Evolutionary conservation across 92 coral and sea anemone species (phyloP), one percentile per base, ranked within the genome.

Genomic region (Galaxea fascicularis): DNA sequence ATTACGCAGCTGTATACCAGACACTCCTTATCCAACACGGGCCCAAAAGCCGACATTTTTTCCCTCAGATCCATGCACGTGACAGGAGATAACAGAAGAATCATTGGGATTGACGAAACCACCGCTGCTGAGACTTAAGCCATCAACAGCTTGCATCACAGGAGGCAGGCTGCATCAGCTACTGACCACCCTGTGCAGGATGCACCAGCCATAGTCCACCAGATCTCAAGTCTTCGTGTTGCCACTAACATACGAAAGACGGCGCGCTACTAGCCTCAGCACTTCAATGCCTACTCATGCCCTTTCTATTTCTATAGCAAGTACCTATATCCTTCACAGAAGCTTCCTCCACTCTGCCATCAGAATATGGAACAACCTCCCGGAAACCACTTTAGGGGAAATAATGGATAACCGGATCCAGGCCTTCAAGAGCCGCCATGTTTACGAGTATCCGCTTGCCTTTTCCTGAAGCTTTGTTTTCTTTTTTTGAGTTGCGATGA

Each of bases 271-370:
- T 8, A 24, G 69, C 8, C 25, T 31, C 4, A 20, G 69, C 69
- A 24, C 15, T 64, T 64, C 35, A 64, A 28, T 21, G 69, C 69
- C 69, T 24, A 13, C 30, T 64, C 69, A 21, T 64, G 69, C 69
- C 69, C 69, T 64, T 9, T 24, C 69, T 1, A 7, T 64, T 24
- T 31, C 69, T 28, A 64, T 12, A 8, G 29, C 35, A 4, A 21
- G 16, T 21, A 64, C 69, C 12, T 24, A 4, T 31, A 24, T 31
- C 39, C 10, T 28, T 11, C 30, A 28, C 69, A 64, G 69, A 18
- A 64, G 30, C 69, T 64, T 64, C 69, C 21, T 59, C 18, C 65
- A 59, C 27, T 10, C 35, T 64, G 69, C 39, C 11, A 4, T 64
- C 39, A 24, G 16, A 20, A 8, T 64, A 24, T 64, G 69, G 69